Base-by-base conservation (phyloP, 2,113 vertebrate species). In the Myodes glareolus region DNA sequence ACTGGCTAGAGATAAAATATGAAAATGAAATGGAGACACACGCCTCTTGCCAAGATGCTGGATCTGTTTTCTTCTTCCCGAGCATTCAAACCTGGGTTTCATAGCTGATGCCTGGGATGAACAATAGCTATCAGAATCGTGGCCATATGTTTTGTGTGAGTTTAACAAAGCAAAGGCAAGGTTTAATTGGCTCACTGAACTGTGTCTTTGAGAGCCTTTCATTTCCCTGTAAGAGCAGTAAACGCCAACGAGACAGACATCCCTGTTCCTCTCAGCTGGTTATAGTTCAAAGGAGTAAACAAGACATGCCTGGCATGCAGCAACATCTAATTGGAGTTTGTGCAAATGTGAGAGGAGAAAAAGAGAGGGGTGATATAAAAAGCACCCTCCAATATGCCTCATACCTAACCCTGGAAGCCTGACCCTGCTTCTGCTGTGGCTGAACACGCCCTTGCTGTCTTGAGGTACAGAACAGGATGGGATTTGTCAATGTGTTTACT, bases 181-280 rank as follows among this genome's bases (percentile, higher is more conserved):
- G 65, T 76, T 89, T 96, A 89, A 89, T 29, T 96, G 92, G 85
- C 91, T 97, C 50, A 86, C 80, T 81, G 70, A 97, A 88, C 90
- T 61, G n/a, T 94, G 42, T 89, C 90, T 90, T 93, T 94, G 50
- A 93, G 88, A 95, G 75, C 76, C 84, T 91, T 78, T 95, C 65
- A 95, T 96, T 96, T 96, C 95, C 52, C 81, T 94, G 10, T 77
- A 89, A 82, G 94, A 97, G 88, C 33, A 87, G 92, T 73, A 96
- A 92, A 95, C 95, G 94, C 81, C 86, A 92, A 94, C 31, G 93
- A 95, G 93, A 96, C 65, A 87, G 86, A 90, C 81, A 61, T 63
- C 39, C 81, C 72, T 92, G 65, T 90, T 96, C 50, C 86, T 87
- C 63, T 90, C 75, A 96, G 88, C 63, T 97, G 70, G 94, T 96